Percentiles rank a stretch among this genome's conserved stretches.
Evolutionary conservation across 2,888 invertebrate species (phyloP).

Genomic region (Hydrotaea diabolus): DNA sequence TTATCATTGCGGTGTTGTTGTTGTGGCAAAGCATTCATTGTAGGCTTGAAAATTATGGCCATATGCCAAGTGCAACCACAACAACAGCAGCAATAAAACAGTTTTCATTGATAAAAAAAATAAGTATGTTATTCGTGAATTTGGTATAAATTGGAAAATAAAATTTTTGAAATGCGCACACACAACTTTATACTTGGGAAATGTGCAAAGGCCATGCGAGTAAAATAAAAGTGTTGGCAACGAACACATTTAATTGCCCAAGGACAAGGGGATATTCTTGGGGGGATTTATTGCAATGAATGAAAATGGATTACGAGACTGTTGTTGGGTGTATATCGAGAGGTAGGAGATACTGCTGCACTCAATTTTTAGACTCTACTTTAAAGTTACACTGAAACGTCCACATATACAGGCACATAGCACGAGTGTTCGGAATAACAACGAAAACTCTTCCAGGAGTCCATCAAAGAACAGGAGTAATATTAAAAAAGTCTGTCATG

Average conservation of each 20-base stretch:
- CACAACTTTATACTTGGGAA: slow-evolving; percentile 8
- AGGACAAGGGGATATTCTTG: neutral
- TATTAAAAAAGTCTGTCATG: too few species aligned
- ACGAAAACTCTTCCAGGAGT: too few species aligned
- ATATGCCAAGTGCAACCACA: slow-evolving; percentile 67
- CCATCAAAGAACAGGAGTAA: too few species aligned
- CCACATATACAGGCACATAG: too few species aligned
- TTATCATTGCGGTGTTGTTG: neutral
- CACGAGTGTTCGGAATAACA: too few species aligned
- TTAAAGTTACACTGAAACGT: too few species aligned
- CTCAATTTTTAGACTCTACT: too few species aligned
- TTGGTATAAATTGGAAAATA: slow-evolving; percentile 18
- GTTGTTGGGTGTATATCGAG: too few species aligned
- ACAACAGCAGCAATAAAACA: slow-evolving; percentile 42
- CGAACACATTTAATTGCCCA: neutral
- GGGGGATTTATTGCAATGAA: neutral
- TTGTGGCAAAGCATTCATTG: slow-evolving; percentile 10
- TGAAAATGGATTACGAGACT: too few species aligned
- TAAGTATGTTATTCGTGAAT: neutral
- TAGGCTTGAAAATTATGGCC: slow-evolving; percentile 61
- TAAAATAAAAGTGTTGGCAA: neutral
- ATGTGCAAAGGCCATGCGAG: slow-evolving; percentile 12
- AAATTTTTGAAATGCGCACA: slow-evolving; percentile 11
- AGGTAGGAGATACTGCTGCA: too few species aligned
- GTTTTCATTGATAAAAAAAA: slow-evolving; percentile 56